Evolutionary conservation across 2,888 invertebrate species (phyloP).

Genomic region (Nomada fabriciana): DNA sequence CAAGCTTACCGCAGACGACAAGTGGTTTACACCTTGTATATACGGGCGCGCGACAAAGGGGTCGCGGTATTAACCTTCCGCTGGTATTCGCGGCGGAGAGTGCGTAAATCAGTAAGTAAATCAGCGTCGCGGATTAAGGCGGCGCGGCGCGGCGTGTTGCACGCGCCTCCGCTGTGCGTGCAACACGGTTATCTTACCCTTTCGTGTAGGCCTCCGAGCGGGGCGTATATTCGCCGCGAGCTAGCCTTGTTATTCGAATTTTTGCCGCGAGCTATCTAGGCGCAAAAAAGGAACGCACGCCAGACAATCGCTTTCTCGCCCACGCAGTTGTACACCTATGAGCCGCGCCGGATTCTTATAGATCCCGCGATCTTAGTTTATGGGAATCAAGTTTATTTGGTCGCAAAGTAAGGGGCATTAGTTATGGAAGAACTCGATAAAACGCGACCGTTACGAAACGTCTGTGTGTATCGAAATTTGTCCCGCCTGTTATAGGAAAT

Average conservation of each 20-base stretch:
- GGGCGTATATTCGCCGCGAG: constrained; percentile 42
- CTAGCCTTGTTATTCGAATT: constrained; percentile 68
- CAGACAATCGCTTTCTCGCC: constrained; percentile 70
- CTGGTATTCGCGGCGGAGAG: constrained; percentile 52
- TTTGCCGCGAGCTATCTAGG: constrained; percentile 71
- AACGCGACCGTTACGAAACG: too few relatives aligned
- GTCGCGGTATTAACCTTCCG: constrained; percentile 36
- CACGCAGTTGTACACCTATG: constrained; percentile 48
- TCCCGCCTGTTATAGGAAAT: not conserved
- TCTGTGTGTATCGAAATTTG: not conserved
- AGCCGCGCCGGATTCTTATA: constrained; percentile 21
- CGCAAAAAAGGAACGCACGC: constrained; percentile 72
- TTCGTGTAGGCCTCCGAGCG: constrained; percentile 67
- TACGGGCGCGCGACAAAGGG: constrained; percentile 34
- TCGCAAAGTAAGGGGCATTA: too few relatives aligned
- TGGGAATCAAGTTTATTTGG: not conserved
- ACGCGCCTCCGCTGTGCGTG: constrained; percentile 42
- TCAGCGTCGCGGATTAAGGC: constrained; percentile 57
- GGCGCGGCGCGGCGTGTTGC: constrained; percentile 50
- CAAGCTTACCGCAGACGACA: not conserved
- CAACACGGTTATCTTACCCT: constrained; percentile 67
- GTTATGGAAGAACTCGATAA: too few relatives aligned
- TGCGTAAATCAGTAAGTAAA: constrained; percentile 71
- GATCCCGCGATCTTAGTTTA: constrained; percentile 19
- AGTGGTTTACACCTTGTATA: constrained; percentile 37